These are phyloP conservation scores for Drosophila ambigua DNA, from an alignment of 1,140 invertebrate species.

Conservation along the genomic window DNA sequence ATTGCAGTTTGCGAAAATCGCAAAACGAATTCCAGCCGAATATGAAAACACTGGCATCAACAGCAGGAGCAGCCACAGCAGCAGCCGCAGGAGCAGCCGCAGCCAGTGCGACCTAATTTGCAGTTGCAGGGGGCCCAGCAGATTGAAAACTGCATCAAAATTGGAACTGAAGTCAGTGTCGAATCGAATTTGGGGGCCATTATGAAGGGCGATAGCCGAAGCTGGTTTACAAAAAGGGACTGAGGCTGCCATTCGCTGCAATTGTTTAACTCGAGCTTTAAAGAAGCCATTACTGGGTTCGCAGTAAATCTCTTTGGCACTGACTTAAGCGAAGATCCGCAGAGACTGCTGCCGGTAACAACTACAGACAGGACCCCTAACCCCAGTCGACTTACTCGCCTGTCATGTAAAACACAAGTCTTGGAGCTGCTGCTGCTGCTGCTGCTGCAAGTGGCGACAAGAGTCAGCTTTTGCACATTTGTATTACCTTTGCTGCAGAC, in stretches of 20 bases:
- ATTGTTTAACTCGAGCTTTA: no score
- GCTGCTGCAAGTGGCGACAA: constrained; percentile 66
- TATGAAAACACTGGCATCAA: constrained; percentile 66
- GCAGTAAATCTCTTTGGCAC: not conserved
- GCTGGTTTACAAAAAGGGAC: no score
- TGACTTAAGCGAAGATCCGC: constrained; percentile 7
- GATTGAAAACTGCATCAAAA: constrained; percentile 22
- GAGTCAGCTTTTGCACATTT: constrained; percentile 67
- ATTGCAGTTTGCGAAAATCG: constrained; percentile 45
- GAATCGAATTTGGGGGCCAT: no score
- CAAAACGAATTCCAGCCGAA: constrained; percentile 61
- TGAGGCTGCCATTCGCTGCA: no score
- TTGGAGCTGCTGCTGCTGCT: constrained; percentile 41
- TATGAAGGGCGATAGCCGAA: no score
- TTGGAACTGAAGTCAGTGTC: no score
- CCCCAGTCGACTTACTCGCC: constrained; percentile 49
- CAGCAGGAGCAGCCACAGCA: constrained; percentile 45
- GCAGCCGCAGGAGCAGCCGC: constrained; percentile 17
- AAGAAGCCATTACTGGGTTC: no score
- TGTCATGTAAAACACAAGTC: constrained; percentile 75
- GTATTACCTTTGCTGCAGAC: constrained; percentile 29
- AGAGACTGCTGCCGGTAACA: constrained; percentile 20
- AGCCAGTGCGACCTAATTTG: constrained; percentile 64
- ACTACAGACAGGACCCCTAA: constrained; percentile 52
- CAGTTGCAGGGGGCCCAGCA: constrained; percentile 6